Percentiles rank a stretch among this genome's conserved stretches.
These are phyloP conservation scores for Nasonia vitripennis DNA, from an alignment of 1,140 invertebrate genomes.

Conservation along the genomic window DNA sequence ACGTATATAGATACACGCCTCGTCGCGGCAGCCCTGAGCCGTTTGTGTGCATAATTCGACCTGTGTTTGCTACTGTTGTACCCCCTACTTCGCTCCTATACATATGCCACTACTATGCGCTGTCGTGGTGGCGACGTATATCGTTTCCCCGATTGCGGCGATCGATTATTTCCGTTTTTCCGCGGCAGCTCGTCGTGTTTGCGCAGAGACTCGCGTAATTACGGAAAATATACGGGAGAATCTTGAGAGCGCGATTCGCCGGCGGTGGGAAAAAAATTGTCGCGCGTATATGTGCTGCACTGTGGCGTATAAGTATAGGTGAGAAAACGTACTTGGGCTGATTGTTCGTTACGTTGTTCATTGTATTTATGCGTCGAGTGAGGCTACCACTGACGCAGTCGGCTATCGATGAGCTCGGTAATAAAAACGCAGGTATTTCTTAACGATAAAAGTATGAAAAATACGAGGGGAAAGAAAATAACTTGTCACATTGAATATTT, in stretches of 20 bases:
- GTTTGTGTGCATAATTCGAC: constrained; percentile 65
- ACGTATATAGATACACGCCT: not conserved
- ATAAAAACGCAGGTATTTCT: not conserved
- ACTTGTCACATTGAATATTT: constrained; percentile 54
- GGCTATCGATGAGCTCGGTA: not conserved
- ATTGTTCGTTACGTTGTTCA: no score
- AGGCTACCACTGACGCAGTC: no score
- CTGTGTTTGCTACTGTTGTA: constrained; percentile 2
- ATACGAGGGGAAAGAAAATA: not conserved
- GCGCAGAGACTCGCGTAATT: no score
- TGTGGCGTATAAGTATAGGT: not conserved
- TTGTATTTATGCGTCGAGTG: no score
- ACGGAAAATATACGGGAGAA: not conserved
- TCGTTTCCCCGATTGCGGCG: not conserved
- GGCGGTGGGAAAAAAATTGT: not conserved
- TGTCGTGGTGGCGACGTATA: not conserved
- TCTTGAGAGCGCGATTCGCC: not conserved
- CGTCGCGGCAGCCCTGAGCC: constrained; percentile 49
- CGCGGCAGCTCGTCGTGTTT: no score
- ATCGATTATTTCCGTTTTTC: not conserved
- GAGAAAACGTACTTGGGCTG: no score
- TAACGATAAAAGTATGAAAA: not conserved
- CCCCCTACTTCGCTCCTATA: not conserved
- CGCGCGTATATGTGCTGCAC: not conserved
- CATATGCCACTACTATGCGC: not conserved